Conservation (phyloP, 2,113 vertebrate genomes). For the Cavia aperea region DNA sequence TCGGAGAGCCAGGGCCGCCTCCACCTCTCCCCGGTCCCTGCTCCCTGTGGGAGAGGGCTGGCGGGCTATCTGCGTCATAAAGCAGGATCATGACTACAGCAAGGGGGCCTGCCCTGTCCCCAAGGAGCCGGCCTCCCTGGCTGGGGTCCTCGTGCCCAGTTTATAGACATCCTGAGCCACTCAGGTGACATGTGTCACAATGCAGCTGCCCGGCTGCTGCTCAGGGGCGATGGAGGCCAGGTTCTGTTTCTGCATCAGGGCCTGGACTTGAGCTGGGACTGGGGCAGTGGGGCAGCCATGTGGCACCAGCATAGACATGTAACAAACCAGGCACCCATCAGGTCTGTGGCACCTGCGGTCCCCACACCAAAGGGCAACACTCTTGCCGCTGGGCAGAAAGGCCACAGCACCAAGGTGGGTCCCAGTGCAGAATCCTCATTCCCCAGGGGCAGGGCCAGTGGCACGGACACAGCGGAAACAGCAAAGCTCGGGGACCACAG, state of each 20-base stretch:
- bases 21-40: too few species aligned
- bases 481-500: constrained; percentile 68
- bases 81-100: too few species aligned
- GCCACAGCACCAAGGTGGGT: constrained; percentile 78
- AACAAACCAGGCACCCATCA: constrained; percentile 72
- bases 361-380: constrained; percentile 77
- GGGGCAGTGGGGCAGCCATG: constrained; percentile 73
- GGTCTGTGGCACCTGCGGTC: constrained; percentile 84
- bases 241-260: background rate
- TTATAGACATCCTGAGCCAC: too few species aligned
- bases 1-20: too few species aligned
- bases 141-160: too few species aligned
- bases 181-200: too few species aligned
- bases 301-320: constrained; percentile 85
- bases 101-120: too few species aligned
- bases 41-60: too few species aligned
- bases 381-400: constrained; percentile 82
- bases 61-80: too few species aligned
- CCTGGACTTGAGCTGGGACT: constrained; percentile 36
- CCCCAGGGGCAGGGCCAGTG: constrained; percentile 76
- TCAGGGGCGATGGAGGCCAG: too few species aligned
- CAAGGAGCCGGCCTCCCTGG: too few species aligned
- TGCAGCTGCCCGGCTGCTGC: too few species aligned
- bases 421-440: constrained; percentile 79
- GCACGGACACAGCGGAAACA: constrained; percentile 73